These are phyloP conservation scores for Heterotis niloticus DNA, from an alignment of 2,113 vertebrate species.

Conservation along the genomic window DNA sequence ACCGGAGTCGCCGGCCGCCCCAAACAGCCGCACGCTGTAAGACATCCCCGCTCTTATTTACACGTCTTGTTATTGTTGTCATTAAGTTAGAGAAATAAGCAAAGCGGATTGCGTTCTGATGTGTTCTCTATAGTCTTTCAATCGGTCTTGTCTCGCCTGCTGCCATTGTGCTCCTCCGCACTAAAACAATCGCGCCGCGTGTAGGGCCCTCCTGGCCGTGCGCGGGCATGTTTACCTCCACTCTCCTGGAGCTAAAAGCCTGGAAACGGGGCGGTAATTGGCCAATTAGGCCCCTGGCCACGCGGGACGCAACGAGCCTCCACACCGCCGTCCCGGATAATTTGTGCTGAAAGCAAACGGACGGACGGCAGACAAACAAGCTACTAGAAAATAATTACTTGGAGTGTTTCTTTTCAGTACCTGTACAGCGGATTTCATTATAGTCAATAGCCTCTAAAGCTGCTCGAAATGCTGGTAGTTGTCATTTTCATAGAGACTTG, in stretches of 20 bases:
- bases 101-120: slow-evolving; percentile 27
- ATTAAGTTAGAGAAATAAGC: slow-evolving; percentile 20
- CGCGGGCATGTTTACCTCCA: slow-evolving; percentile 79
- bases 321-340: slow-evolving; percentile 80
- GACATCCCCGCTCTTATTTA: slow-evolving; percentile 14
- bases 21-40: slow-evolving; percentile 19
- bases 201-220: slow-evolving; percentile 64
- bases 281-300: slow-evolving; percentile 98
- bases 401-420: slow-evolving; percentile 99
- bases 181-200: slow-evolving; percentile 52
- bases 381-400: slow-evolving; percentile 99
- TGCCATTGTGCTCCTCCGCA: slow-evolving; percentile 57
- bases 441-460: slow-evolving; percentile 99
- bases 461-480: slow-evolving; percentile 97
- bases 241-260: slow-evolving; percentile 89
- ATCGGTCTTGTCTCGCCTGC: slow-evolving; percentile 29
- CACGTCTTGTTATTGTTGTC: slow-evolving; percentile 13
- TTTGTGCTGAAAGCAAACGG: slow-evolving; percentile 99
- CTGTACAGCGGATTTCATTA: slow-evolving; percentile 98
- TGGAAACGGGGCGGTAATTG: slow-evolving; percentile 96
- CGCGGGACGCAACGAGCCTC: slow-evolving; percentile 70
- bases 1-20: no score
- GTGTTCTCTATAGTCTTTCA: slow-evolving; percentile 26
- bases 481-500: slow-evolving; percentile 99
- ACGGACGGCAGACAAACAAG: slow-evolving; percentile 99